Base-by-base conservation (phyloP, 2,113 vertebrate species). In the Chloropsis hardwickii region DNA sequence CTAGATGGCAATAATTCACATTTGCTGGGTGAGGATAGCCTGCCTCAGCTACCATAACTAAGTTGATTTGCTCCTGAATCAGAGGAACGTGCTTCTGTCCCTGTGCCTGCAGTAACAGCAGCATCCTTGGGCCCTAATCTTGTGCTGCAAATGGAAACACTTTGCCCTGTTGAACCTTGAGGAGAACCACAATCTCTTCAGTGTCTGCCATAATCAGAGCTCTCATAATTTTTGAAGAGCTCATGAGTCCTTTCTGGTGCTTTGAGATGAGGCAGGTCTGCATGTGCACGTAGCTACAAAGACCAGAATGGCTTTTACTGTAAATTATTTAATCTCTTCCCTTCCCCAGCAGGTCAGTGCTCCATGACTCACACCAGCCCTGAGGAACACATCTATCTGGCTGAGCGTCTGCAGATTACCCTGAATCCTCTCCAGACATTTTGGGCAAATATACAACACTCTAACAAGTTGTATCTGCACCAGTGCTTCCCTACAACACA, bases 301-400 rank as follows among this genome's bases (percentile, higher is more conserved):
- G 64, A 74, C 76, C 76, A 74, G 85, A 92, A 81, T n/a, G 12
- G 16, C 29, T 95, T 70, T 81, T 90, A 90, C 56, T 86, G 85
- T 93, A 88, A 96, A 90, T 92, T 73, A 88, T 78, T 96, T 91
- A 94, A 86, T 77, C 88, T 83, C 25, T 74, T 94, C 78, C 76
- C 60, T 88, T 81, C 81, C 20, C 44, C 44, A 88, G 27, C 31
- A 90, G 81, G 81, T 95, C 90, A 86, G 58, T 58, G 67, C 60
- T 88, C 95, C 56, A 8, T 86, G 94, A 93, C 84, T 96, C 80
- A 94, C 76, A 60, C 48, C 76, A 95, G n/a, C 51, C 47, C 76
- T 44, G 71, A 96, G 67, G 29, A 93, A 33, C 39, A 70, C 15
- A 85, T 81, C 79, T 70, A 64, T 93, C 90, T 77, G 69, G n/a